Percentiles rank a stretch among this genome's conserved stretches.
Conservation (phyloP, 23 tunicate species). For the Ciona savignyi region DNA sequence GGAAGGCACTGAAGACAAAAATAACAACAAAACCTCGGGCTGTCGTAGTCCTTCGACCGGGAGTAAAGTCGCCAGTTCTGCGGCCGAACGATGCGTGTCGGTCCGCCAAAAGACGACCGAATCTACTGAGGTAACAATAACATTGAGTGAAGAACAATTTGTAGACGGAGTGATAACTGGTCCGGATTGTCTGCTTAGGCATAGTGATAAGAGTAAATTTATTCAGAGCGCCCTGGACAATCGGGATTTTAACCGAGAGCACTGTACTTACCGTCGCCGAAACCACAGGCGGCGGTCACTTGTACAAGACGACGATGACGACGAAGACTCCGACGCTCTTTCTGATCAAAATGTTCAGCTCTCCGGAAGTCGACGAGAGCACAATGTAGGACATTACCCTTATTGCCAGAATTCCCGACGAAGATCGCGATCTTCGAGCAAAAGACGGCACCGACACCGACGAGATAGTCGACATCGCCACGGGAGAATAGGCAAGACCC, state of each 20-base stretch:
- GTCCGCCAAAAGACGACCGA: slow-evolving; percentile 31
- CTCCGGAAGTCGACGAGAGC: slow-evolving; percentile 15
- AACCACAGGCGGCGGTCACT: slow-evolving; percentile 52
- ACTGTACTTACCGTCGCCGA: slow-evolving; percentile 75
- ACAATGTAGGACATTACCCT: slow-evolving; percentile 48
- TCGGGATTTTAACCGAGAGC: slow-evolving; percentile 49
- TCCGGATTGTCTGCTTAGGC: slow-evolving; percentile 40
- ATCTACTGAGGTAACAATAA: slow-evolving; percentile 14
- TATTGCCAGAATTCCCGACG: slow-evolving; percentile 28
- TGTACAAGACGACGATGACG: slow-evolving; percentile 14
- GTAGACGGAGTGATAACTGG: slow-evolving; percentile 81
- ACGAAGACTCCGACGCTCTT: slow-evolving; percentile 34
- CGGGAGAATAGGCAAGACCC: slow-evolving; percentile 23
- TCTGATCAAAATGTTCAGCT: slow-evolving; percentile 41
- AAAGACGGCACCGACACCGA: slow-evolving; percentile 16
- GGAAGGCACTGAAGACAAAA: slow-evolving; percentile 31
- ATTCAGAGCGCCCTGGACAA: slow-evolving; percentile 31
- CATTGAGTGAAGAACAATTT: slow-evolving; percentile 80
- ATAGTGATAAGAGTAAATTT: slow-evolving; percentile 41
- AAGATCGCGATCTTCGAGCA: slow-evolving; percentile 28
- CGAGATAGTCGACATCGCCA: slow-evolving; percentile 11
- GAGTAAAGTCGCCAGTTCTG: neutral
- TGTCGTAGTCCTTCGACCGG: neutral
- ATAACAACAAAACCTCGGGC: neutral
- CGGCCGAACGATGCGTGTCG: slow-evolving; percentile 17